Base-by-base conservation (phyloP, 2,113 vertebrate genomes). In the Spermophilus dauricus region DNA sequence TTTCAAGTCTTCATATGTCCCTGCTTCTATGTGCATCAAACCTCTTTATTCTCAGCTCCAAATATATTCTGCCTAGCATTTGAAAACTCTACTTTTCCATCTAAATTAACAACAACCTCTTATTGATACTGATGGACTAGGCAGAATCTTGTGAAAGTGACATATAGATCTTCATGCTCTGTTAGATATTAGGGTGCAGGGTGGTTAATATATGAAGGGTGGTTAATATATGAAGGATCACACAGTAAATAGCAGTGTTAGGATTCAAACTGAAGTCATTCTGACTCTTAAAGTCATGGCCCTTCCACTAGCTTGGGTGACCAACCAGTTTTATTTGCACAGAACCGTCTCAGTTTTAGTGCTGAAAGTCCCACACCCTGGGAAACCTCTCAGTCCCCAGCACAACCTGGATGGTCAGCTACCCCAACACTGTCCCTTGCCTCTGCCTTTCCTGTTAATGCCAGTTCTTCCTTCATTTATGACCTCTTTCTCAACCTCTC, bases 1-100 rank as follows among this genome's bases (percentile, higher is more conserved):
- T 67, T 37, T 92, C 87, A 80, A 94, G 80, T 76, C 94, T 51
- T 81, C 34, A 37, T 75, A 89, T 51, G 20, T 30, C 24, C 73
- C 76, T 72, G 69, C 70, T 88, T 81, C 95, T 89, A 24, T 53
- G 58, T 93, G 45, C 26, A 78, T 32, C 37, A 78, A 61, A 37
- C 13, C 30, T 70, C 51, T n/a, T n/a, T 18, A 1, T 34, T 30
- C 20, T 90, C 30, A 56, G 20, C 14, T 78, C 24, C 65, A 94
- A 58, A 8, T 56, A 16, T 10, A 32, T 37, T 48, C 78, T 58
- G 5, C n/a, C 80, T n/a, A 48, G 73, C 32, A 89, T 58, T 76
- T 58, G 11, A 56, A 92, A 96, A 85, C 10, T n/a, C 75, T 72
- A 45, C 32, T 61, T 89, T 39, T n/a, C 42, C n/a, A 45, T 26